Base-by-base conservation (phyloP, 2,113 vertebrate genomes). In the Arizona elegans region DNA sequence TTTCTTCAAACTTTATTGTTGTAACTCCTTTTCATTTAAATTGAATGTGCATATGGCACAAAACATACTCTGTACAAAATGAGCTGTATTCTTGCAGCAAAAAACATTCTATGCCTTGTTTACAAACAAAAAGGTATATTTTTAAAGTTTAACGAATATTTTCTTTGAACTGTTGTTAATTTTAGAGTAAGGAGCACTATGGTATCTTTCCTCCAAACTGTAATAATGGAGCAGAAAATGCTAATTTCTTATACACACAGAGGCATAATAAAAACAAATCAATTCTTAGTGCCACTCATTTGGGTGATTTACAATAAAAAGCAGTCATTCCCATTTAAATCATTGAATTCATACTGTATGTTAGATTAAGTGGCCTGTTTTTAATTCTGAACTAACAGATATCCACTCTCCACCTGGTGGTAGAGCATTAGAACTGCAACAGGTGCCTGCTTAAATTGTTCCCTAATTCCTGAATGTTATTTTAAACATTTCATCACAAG, bases 351-450 rank as follows among this genome's bases (percentile, higher is more conserved):
- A 0, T 11, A 23, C 55, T 91, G 91, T 53, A 6, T 52, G 29
- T 0, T 91, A 59, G n/a, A 8, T 65, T 29, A 23, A 11, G 56
- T 5, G 62, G 86, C 86, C 54, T 17, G 24, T 0, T 59, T 29
- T 92, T 86, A 58, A 2, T 50, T 23, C 47, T 53, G 50, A 47
- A 9, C 85, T 0, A 92, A 70, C 47, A 94, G 95, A 95, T 43
- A 47, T 90, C 0, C 93, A 94, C 92, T 96, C 94, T 96, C 96
- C 96, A 96, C 95, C 97, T 97, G 92, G 96, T 96, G 97, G 96
- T 88, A 87, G 93, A 2, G 43, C 0, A 0, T 90, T 50, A 94
- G 93, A 95, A 97, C 92, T 96, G 94, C 94, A 96, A n/a, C 94
- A 3, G 0, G 52, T 26, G 23, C 11, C 8, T 75, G 24, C n/a